A percentile compares a stretch with the other conserved stretches of the same genome.
Conservation (phyloP, 2,113 vertebrate genomes). For the Paracanthobrama guichenoti region DNA sequence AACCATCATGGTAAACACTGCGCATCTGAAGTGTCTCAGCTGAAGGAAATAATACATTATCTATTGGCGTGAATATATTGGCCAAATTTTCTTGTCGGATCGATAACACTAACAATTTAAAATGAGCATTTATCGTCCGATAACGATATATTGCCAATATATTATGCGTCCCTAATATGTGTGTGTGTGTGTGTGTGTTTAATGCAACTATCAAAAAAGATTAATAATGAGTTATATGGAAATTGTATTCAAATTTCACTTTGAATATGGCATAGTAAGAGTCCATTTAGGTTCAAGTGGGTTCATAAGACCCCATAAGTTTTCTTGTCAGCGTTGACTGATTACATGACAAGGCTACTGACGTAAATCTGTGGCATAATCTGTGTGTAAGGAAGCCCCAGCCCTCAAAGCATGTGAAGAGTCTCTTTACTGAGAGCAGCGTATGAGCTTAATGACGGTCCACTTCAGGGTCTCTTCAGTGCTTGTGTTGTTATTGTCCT, state of each 20-base stretch:
- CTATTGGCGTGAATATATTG: no score
- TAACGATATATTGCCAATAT: no score
- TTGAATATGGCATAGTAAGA: not conserved
- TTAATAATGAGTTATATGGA: not conserved
- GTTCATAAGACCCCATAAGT: not conserved
- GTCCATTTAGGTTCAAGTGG: not conserved
- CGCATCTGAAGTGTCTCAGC: no score
- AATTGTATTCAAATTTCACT: not conserved
- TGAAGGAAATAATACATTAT: no score
- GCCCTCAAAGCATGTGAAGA: conserved; percentile 58
- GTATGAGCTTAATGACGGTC: conserved; percentile 49
- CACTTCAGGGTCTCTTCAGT: conserved; percentile 40
- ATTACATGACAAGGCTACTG: conserved; percentile 17
- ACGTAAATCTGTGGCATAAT: not conserved
- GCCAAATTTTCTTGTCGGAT: no score
- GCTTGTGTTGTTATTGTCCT: not conserved
- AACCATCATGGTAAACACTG: no score
- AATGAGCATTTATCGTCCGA: no score
- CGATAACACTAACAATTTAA: no score
- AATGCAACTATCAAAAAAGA: not conserved
- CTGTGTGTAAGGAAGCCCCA: conserved; percentile 18
- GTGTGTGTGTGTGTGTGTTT: no score
- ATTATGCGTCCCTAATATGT: no score
- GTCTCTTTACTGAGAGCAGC: conserved; percentile 28
- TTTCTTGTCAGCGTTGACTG: not conserved